A percentile compares a stretch with the other conserved stretches of the same genome.
These are phyloP conservation scores for Dromius quadrimaculatus DNA, from an alignment of 2,888 invertebrate species.

Conservation along the genomic window DNA sequence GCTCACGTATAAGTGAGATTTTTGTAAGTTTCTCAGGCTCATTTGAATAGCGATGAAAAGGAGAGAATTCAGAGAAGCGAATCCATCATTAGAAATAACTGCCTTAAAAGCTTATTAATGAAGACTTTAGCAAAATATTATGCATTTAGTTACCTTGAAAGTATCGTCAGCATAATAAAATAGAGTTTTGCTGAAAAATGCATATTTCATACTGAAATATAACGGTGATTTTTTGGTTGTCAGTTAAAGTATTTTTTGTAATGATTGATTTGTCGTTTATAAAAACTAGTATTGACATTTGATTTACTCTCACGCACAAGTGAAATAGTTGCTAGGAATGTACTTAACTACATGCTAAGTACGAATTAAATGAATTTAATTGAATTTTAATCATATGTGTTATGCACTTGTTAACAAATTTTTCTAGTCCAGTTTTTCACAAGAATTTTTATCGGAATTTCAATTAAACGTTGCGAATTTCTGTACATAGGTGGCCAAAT, in stretches of 20 bases:
- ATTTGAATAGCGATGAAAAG: too few species aligned
- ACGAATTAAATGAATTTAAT: slow-evolving; percentile 38
- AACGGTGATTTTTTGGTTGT: too few species aligned
- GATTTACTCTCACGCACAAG: slow-evolving; percentile 7
- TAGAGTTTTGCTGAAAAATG: too few species aligned
- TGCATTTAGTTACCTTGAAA: too few species aligned
- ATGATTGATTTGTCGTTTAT: slow-evolving; percentile 22
- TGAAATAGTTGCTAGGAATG: slow-evolving; percentile 24
- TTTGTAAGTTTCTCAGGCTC: too few species aligned
- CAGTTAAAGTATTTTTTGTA: slow-evolving; percentile 21
- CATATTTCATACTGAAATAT: too few species aligned
- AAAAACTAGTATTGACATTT: slow-evolving; percentile 40
- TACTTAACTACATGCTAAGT: slow-evolving; percentile 30
- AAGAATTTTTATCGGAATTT: slow-evolving; percentile 16
- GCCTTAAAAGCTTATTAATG: too few species aligned
- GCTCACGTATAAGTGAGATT: neutral
- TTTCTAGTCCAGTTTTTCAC: slow-evolving; percentile 24
- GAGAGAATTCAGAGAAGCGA: too few species aligned
- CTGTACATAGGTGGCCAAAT: slow-evolving; percentile 22
- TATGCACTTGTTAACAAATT: slow-evolving; percentile 26
- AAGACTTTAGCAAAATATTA: too few species aligned
- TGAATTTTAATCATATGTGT: slow-evolving; percentile 39
- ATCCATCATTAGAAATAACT: too few species aligned
- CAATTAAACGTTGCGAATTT: slow-evolving; percentile 26
- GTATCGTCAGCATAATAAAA: too few species aligned